phyloP scores from a whole-genome alignment of 2,888 invertebrate genomes.

The Rhamphomyia laevipes region DNA sequence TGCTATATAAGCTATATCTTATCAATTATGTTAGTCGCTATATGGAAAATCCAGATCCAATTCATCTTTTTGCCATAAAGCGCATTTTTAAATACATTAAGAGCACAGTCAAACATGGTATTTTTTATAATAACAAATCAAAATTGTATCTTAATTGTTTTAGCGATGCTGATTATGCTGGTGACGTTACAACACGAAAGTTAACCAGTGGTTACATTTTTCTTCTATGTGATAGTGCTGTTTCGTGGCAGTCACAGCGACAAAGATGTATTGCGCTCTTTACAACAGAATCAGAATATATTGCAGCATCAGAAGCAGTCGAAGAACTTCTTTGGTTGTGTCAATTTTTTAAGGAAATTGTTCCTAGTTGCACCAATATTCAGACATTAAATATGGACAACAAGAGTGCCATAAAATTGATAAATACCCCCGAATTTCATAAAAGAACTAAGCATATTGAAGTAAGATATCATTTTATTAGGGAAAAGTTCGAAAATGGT shows the following conservation, averaged over 20 bases:
- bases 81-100: too few species aligned
- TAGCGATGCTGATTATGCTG: conserved; percentile 17
- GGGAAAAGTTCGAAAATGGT: too few species aligned
- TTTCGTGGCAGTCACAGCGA: conserved; percentile 22
- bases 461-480: too few species aligned
- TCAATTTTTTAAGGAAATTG: conserved; percentile 10
- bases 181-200: conserved; percentile 12
- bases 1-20: too few species aligned
- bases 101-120: conserved; percentile 8
- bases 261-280: conserved; percentile 23
- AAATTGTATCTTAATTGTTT: conserved; percentile 7
- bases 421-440: too few species aligned
- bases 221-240: conserved; percentile 15
- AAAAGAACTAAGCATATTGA: too few species aligned
- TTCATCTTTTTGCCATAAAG: too few species aligned
- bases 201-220: conserved; percentile 18
- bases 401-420: conserved; percentile 17
- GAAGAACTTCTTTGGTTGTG: conserved; percentile 23
- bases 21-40: conserved; percentile 8
- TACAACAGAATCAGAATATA: conserved; percentile 21
- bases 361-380: too few species aligned
- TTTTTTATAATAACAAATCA: conserved; percentile 3
- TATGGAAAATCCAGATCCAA: too few species aligned
- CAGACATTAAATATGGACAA: conserved; percentile 17
- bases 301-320: conserved; percentile 21